Evolutionary conservation across 2,888 invertebrate genomes (phyloP).

Genomic region (Scaptomyza flava): DNA sequence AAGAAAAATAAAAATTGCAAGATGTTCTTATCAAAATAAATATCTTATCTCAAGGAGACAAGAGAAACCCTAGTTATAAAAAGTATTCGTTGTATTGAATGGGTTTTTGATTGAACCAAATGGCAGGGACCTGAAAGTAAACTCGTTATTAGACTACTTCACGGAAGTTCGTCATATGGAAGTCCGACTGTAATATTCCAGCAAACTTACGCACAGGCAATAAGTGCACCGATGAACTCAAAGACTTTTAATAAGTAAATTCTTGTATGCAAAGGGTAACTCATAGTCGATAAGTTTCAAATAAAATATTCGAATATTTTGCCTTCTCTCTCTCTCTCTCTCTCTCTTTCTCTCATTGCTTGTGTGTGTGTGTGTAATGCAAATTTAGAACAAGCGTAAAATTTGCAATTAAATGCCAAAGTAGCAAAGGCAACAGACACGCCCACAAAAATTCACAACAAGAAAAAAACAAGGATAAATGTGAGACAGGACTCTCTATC

Average conservation of each 20-base stretch:
- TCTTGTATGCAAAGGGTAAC: not conserved
- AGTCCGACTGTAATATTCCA: too few species aligned
- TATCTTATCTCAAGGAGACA: too few species aligned
- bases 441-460: constrained; percentile 37
- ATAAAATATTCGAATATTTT: not conserved
- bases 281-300: not conserved
- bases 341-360: not conserved
- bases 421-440: constrained; percentile 30
- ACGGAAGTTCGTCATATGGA: too few species aligned
- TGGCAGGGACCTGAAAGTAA: too few species aligned
- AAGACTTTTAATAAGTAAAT: too few species aligned
- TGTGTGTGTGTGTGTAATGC: constrained; percentile 11
- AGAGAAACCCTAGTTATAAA: too few species aligned
- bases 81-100: too few species aligned
- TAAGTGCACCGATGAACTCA: too few species aligned
- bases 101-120: too few species aligned
- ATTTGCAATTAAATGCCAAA: constrained; percentile 75
- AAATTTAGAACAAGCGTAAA: constrained; percentile 73
- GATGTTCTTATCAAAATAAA: too few species aligned
- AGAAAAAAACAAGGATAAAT: not conserved
- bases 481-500: constrained; percentile 20
- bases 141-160: too few species aligned
- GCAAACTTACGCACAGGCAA: not conserved
- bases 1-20: too few species aligned
- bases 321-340: not conserved